Conservation (phyloP, 2,113 vertebrate species). For the Galbula dea region DNA sequence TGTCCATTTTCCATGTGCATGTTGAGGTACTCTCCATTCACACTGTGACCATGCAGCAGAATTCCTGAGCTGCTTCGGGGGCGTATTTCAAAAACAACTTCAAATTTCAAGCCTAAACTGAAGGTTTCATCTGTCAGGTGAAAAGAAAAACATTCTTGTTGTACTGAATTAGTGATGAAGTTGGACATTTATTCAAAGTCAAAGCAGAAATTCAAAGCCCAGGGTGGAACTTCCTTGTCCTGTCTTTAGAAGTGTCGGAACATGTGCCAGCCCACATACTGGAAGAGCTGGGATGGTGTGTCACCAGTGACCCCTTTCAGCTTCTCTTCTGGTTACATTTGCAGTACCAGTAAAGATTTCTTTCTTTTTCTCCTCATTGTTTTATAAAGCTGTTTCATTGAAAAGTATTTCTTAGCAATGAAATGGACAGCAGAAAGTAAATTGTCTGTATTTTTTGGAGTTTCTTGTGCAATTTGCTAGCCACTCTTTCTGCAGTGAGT, state of each 20-base stretch:
- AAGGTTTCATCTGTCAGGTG: conserved; percentile 84
- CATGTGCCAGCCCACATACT: neutral
- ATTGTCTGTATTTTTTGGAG: neutral
- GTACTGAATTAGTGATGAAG: neutral
- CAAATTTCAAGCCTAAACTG: conserved; percentile 84
- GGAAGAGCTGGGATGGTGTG: neutral
- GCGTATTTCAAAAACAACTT: conserved; percentile 89
- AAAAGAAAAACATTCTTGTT: neutral
- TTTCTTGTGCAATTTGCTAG: neutral
- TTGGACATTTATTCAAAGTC: neutral
- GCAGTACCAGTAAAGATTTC: neutral
- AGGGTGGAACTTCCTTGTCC: neutral
- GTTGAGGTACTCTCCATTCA: conserved; percentile 81
- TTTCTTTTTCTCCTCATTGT: neutral
- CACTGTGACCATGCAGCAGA: conserved; percentile 82
- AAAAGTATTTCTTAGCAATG: neutral
- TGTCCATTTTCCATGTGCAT: conserved; percentile 85
- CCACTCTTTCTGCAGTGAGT: neutral
- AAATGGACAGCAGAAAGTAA: neutral
- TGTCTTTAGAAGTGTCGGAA: neutral
- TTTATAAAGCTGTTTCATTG: neutral
- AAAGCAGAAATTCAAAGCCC: neutral
- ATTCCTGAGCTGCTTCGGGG: conserved; percentile 86
- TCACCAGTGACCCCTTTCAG: neutral
- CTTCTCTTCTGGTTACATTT: neutral